Base-by-base conservation (phyloP, 2,888 invertebrate genomes). In the Chrysodeixis includens region DNA sequence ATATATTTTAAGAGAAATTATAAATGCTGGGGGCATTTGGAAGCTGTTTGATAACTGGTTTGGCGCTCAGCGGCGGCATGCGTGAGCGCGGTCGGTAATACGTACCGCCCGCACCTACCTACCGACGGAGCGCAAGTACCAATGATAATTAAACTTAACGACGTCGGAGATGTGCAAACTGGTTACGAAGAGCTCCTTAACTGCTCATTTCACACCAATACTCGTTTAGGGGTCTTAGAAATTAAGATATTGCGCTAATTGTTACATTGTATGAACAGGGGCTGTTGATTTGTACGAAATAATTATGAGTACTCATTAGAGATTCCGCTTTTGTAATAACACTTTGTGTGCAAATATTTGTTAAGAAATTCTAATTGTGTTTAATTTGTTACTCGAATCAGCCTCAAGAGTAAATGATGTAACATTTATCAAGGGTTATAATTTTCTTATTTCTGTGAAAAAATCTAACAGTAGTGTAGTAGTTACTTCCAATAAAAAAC, bases 61-160 rank as follows among this genome's bases (percentile, higher is more conserved):
- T 4, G 46, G 44, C 30, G 35, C 63, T 62, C 78, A 70, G 58
- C 76, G 66, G 78, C 82, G 83, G 86, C 83, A 74, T 74, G 76
- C 63, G 73, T 71, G 81, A 6, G n/a, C 40, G 14, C 40, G 2
- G 40, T 40, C 40, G 40, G 40, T 40, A 40, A n/a, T 40, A n/a
- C n/a, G 40, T 40, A 40, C 40, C 40, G 40, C 40, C 40, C n/a
- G 40, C 40, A 40, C 40, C 40, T 40, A 40, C 40, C n/a, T 40
- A 40, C 84, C 81, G 81, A 83, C 84, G 76, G 82, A 85, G 83
- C 83, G 86, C 86, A 90, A 90, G 87, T 87, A 89, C 90, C 90
- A 89, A 92, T 91, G 85, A 92, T 90, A 93, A 94, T 94, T 92
- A 94, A 90, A 87, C 86, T 81, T 84, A 91, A 94, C 88, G 89